Evolutionary conservation across 1,140 invertebrate genomes (phyloP).

Genomic region (Drosophila parabipectinata): DNA sequence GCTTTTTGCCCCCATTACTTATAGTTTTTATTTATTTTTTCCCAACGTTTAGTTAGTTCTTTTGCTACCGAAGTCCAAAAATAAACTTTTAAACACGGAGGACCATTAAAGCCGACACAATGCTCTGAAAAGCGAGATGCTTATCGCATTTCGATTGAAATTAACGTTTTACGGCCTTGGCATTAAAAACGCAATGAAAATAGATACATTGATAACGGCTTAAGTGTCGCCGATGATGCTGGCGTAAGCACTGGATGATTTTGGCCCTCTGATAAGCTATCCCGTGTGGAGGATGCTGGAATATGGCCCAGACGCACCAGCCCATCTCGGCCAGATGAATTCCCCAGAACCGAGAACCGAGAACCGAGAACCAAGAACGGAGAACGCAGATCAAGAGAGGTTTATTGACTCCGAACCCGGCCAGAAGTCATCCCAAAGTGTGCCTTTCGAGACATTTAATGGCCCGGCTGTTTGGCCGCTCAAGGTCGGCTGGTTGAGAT

Average conservation of each 20-base stretch:
- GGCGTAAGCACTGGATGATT: constrained; percentile 24
- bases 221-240: constrained; percentile 52
- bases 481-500: constrained; percentile 56
- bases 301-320: neutral
- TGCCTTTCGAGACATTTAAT: constrained; percentile 21
- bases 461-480: constrained; percentile 17
- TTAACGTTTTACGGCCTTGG: constrained; percentile 52
- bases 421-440: constrained; percentile 25
- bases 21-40: constrained; percentile 1
- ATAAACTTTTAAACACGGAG: neutral
- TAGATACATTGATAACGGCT: constrained; percentile 76
- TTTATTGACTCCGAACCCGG: constrained; percentile 62
- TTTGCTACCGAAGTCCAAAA: constrained; percentile 23
- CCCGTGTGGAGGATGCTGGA: constrained; percentile 31
- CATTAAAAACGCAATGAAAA: constrained; percentile 72
- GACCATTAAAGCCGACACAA: constrained; percentile 10
- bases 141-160: constrained; percentile 69
- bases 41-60: neutral
- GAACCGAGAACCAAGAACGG: neutral
- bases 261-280: constrained; percentile 19
- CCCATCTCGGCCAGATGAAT: constrained; percentile 28
- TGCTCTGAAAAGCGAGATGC: constrained; percentile 52
- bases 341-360: constrained; percentile 47
- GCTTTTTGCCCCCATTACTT: neutral
- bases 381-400: constrained; percentile 47